Evolutionary conservation across 2,113 vertebrate genomes (phyloP).

Genomic region (Anhinga rufa): DNA sequence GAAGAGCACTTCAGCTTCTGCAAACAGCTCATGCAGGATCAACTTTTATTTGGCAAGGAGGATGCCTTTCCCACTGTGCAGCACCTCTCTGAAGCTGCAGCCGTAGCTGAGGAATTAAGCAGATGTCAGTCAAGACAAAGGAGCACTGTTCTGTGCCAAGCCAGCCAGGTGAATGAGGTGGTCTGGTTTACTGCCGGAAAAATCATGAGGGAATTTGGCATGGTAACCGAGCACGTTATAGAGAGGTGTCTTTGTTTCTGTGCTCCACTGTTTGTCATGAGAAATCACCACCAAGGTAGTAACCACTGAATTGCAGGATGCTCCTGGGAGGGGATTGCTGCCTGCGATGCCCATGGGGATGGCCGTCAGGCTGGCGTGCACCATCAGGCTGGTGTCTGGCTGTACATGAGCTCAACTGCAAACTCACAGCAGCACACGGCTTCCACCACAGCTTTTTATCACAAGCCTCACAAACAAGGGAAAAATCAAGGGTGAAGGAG

Average conservation of each 20-base stretch:
- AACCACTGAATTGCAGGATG: rapidly evolving
- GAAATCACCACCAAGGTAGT: neutral
- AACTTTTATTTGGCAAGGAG: neutral
- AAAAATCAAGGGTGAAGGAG: neutral
- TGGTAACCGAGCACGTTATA: rapidly evolving
- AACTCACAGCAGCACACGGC: neutral
- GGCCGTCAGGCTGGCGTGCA: neutral
- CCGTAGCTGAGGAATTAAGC: neutral
- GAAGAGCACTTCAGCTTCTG: neutral
- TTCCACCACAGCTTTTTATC: neutral
- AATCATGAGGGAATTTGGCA: neutral
- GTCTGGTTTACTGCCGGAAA: neutral
- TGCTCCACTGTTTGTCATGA: rapidly evolving
- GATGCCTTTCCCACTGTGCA: neutral
- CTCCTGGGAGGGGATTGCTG: neutral
- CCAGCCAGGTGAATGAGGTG: neutral
- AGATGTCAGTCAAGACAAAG: neutral
- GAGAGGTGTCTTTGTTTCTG: neutral
- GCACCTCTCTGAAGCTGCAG: neutral
- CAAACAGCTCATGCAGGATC: neutral
- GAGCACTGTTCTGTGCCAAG: neutral
- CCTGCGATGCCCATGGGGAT: neutral
- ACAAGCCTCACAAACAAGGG: neutral
- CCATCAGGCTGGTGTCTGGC: neutral
- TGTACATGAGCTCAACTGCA: neutral